Base-by-base conservation (phyloP, 2,797 vertebrate genomes). In the Sparus aurata region DNA sequence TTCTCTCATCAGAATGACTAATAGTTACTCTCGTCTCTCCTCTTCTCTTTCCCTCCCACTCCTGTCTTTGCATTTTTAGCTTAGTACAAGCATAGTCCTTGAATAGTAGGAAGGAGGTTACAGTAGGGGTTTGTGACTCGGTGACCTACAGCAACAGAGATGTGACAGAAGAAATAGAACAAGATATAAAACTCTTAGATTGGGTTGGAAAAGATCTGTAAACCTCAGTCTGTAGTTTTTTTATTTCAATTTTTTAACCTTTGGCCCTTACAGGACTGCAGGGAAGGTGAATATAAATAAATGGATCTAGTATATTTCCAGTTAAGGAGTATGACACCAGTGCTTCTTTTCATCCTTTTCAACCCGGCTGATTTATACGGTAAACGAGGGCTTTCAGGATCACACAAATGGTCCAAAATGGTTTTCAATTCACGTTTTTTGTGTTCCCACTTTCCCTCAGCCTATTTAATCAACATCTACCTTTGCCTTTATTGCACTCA, bases 1-100 rank as follows among this genome's bases (percentile, higher is more conserved):
- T 82, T 83, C 38, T 89, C 79, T 77, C 69, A 23, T 88, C 89
- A 77, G 43, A 23, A 61, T n/a, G 9, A 25, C 73, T 68, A 62
- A 63, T 60, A 72, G 38, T 53, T 73, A 10, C 22, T 69, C 62
- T 54, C 52, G 1, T 17, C 15, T 69, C 46, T 13, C 2, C 22
- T 20, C 54, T 61, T 2, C 22, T 20, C 58, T 61, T 17, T 25
- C 4, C 68, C 84, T 79, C 67, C 77, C 50, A 70, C 80, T 62
- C 43, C 62, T 59, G 38, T 52, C 50, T 53, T 47, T 63, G 27
- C 61, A 61, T 75, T 52, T 69, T 69, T 64, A 67, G 25, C 43
- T 0, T n/a, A 66, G 55, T 18, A 25, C 12, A 34, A 64, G 59
- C 11, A 3, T 2, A 54, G 50, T 70, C 49, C 64, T 57, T 64